Evolutionary conservation across 2,113 vertebrate genomes (phyloP), one percentile per base, ranked within the genome.

Genomic region (Hiodon tergisus): DNA sequence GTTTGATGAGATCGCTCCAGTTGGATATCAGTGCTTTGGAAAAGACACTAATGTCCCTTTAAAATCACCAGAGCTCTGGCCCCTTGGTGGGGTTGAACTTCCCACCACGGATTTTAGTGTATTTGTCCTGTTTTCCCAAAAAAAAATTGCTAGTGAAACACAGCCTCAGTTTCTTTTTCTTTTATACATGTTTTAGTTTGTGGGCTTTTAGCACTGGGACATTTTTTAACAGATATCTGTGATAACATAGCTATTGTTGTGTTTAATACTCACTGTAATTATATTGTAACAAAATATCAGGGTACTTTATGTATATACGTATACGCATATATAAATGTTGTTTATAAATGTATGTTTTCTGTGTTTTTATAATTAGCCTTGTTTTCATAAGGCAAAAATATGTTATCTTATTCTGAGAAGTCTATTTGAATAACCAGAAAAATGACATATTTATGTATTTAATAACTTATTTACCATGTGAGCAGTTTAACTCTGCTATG

Each of bases 231-330:
- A 31, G 4, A 48, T 48, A 17, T 66, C 63, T 48, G 46, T 66
- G 63, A 48, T 11, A 8, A 66, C 17, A 8, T 11, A 48, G 11
- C 31, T 66, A 9, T 47, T 66, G 31, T 47, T 46, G 8, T 14
- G 54, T n/a, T 5, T n/a, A 65, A 65, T 8, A 48, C 54, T 7
- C 54, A 57, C 10, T 57, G 5, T 57, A n/a, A 63, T 31, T 8
- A 31, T 13, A 63, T 63, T 52, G 17, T 9, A 17, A 66, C 53
- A 78, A 47, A 66, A 59, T 62, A 78, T 52, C 77, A 78, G 77
- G 77, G 77, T 78, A 74, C 77, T 74, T 74, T 74, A 9, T 54
- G 51, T 74, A 46, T 50, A 5, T 62, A 31, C 2, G 31, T 31
- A 31, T 31, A 31, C 31, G 31, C 31, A 31, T 31, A 31, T 31